Evolutionary conservation across 1,140 invertebrate species (phyloP).

Genomic region (Probaryconus sp.): DNA sequence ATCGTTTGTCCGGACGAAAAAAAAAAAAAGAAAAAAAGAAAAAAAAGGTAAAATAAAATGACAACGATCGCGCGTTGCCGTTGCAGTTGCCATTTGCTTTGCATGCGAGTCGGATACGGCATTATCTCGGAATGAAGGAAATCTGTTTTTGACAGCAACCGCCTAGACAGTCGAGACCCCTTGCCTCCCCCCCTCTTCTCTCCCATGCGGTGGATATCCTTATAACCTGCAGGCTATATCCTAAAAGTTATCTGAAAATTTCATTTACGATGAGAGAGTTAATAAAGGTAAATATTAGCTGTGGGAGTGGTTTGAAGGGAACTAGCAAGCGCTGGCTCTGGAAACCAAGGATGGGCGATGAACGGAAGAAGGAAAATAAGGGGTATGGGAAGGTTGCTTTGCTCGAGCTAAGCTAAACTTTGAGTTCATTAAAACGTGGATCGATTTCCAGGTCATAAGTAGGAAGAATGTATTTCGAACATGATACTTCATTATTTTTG

Average conservation of each 20-base stretch:
- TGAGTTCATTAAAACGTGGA: conserved; percentile 64
- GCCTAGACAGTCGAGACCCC: conserved; percentile 54
- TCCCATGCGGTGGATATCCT: conserved; percentile 67
- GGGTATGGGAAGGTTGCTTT: conserved; percentile 62
- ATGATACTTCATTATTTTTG: conserved; percentile 61
- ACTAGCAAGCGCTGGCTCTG: conserved; percentile 59
- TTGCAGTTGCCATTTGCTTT: no score
- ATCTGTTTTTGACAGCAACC: conserved; percentile 73
- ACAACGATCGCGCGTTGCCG: conserved; percentile 31
- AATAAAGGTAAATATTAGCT: conserved; percentile 79
- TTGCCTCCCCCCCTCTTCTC: no score
- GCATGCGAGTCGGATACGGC: conserved; percentile 30
- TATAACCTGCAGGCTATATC: conserved; percentile 75
- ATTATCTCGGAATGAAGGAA: conserved; percentile 64
- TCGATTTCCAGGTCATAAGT: conserved; percentile 64
- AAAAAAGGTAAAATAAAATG: no score
- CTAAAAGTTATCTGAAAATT: conserved; percentile 78
- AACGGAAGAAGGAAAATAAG: conserved; percentile 61
- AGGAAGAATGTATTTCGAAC: conserved; percentile 63
- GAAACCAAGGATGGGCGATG: conserved; percentile 58
- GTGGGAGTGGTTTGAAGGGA: conserved; percentile 73
- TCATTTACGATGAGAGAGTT: conserved; percentile 77
- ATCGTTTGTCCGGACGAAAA: conserved; percentile 1
- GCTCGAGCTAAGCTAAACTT: conserved; percentile 62
- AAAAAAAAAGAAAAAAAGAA: conserved; percentile 3